Conservation (phyloP, 1,140 invertebrate species). For the Drosophila sulfurigaster region DNA sequence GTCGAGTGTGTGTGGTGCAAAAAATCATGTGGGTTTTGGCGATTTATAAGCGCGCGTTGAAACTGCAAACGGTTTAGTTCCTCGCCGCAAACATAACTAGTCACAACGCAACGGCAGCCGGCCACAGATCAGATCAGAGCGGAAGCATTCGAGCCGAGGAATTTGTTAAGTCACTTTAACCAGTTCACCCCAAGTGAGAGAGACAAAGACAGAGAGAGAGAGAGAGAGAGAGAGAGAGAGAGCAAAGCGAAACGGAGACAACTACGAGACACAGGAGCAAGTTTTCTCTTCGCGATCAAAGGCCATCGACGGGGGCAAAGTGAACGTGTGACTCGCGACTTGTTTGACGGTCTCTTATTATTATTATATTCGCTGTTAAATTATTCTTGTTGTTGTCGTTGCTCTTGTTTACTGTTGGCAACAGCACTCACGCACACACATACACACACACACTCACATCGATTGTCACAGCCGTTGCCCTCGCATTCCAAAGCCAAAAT, state of each 20-base stretch:
- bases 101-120: conserved; percentile 65
- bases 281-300: conserved; percentile 42
- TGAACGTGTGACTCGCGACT: conserved; percentile 59
- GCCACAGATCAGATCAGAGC: conserved; percentile 27
- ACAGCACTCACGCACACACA: conserved; percentile 1
- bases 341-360: conserved; percentile 47
- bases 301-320: conserved; percentile 59
- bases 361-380: conserved; percentile 6
- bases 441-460: background rate
- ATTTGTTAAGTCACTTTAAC: conserved; percentile 19
- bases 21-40: conserved; percentile 9
- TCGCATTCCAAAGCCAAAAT: conserved; percentile 57
- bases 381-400: conserved; percentile 13
- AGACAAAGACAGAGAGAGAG: conserved; percentile 25
- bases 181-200: conserved; percentile 47
- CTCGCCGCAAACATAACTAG: conserved; percentile 83
- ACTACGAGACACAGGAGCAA: conserved; percentile 61
- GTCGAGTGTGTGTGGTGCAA: background rate
- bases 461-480: conserved; percentile 44
- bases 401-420: conserved; percentile 12
- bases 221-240: conserved; percentile 16
- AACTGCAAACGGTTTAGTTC: conserved; percentile 81
- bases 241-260: conserved; percentile 17
- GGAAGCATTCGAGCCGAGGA: conserved; percentile 51
- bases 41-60: conserved; percentile 71